Evolutionary conservation across 2,797 vertebrate genomes (phyloP).

Genomic region (Eptatretus atami): DNA sequence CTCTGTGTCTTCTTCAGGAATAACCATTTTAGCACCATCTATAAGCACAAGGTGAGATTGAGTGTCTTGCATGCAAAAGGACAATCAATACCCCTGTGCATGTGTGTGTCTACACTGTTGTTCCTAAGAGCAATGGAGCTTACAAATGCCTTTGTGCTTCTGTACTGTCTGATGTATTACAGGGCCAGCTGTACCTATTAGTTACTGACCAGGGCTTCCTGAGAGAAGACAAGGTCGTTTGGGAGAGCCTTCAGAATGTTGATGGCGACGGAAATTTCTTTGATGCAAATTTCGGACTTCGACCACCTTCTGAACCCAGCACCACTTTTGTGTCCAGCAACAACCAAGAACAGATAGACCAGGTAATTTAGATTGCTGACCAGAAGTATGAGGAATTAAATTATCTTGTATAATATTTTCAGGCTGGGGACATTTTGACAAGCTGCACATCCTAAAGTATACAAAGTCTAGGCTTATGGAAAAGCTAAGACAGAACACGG

Average conservation of each 20-base stretch:
- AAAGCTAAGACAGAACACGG: too few species aligned
- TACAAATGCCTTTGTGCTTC: constrained; percentile 6
- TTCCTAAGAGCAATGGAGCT: too few species aligned
- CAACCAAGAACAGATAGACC: constrained; percentile 83
- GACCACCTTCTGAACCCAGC: constrained; percentile 77
- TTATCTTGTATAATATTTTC: too few species aligned
- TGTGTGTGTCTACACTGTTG: too few species aligned
- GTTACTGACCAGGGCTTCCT: constrained; percentile 96
- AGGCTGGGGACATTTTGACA: too few species aligned
- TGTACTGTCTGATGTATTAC: constrained; percentile 10
- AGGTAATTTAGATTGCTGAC: constrained; percentile 18
- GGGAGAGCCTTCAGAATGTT: constrained; percentile 93
- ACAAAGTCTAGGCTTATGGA: too few species aligned
- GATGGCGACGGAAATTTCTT: constrained; percentile 93
- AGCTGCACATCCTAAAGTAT: too few species aligned
- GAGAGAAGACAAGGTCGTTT: constrained; percentile 86
- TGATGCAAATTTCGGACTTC: constrained; percentile 62
- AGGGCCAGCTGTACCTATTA: constrained; percentile 82
- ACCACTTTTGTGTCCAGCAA: constrained; percentile 20
- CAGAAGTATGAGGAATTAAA: too few species aligned
- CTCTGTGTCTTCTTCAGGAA: constrained; percentile 98
- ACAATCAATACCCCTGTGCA: too few species aligned
- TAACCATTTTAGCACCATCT: constrained; percentile 99
- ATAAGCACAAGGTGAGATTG: constrained; percentile 57
- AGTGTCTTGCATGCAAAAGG: too few species aligned